Evolutionary conservation across 2,888 invertebrate species (phyloP), one percentile per base, ranked within the genome.

Genomic region (Unio delphinus): DNA sequence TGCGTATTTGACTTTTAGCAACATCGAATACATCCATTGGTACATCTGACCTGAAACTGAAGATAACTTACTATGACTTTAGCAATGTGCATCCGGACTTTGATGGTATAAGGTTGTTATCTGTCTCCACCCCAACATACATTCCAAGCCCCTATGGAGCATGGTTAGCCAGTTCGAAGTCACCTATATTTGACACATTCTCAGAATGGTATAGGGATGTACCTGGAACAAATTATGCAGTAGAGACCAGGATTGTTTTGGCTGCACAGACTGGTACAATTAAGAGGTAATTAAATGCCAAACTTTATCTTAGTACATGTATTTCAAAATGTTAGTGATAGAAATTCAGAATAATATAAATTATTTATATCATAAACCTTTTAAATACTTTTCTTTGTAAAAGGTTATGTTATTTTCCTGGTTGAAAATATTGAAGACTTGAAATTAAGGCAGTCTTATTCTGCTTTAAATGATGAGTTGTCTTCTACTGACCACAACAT

Each of bases 131-230:
- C 18, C 83, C 83, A 6, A 66, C 70, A 2, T 83, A 81, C 62
- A 79, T 83, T 8, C 73, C 79, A 55, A 82, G 82, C 71, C 80
- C 80, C 0, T 82, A 79, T 65, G 82, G 80, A 3, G 74, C 78
- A 28, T 82, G 82, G 82, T 79, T 82, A 8, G 67, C 76, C 58
- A 65, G 69, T 20, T 81, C 83, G 5, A 45, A 56, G 55, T 77
- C 69, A 11, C 85, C 84, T 0, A 75, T 73, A 5, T 30, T 76
- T 4, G 84, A 84, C 67, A 75, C 81, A 15, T 84, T 85, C 69
- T 83, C 83, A 18, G 77, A 79, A 20, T 86, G 85, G 84, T 86
- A 76, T 69, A 61, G 74, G 30, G 23, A 57, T 45, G 68, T 67
- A 20, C 58, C 64, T 4, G 58, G 58, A 6, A 55, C 54, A 11